Evolutionary conservation across 2,113 vertebrate species (phyloP).

Genomic region (Thunnus thynnus): DNA sequence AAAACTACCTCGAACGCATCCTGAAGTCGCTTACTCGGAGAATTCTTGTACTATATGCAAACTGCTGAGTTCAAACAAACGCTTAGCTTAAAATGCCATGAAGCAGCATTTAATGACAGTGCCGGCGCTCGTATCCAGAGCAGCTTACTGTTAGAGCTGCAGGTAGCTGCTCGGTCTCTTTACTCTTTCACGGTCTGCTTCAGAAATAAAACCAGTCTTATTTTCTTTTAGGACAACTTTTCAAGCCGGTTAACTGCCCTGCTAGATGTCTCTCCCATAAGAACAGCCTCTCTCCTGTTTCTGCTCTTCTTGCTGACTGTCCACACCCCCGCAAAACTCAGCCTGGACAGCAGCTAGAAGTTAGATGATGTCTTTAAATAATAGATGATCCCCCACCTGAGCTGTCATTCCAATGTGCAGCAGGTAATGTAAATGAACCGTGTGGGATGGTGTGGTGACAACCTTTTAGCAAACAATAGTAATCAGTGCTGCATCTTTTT

Average conservation of each 20-base stretch:
- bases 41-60: slow-evolving; percentile 30
- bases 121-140: slow-evolving; percentile 19
- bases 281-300: not conserved
- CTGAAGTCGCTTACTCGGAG: slow-evolving; percentile 53
- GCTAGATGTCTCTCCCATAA: not conserved
- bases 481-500: too few relatives aligned
- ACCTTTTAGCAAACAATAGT: not conserved
- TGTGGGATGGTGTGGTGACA: not conserved
- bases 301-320: not conserved
- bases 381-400: slow-evolving; percentile 44
- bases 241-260: not conserved
- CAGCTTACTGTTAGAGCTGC: slow-evolving; percentile 25
- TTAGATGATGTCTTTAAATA: slow-evolving; percentile 44
- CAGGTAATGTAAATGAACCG: slow-evolving; percentile 1
- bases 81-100: slow-evolving; percentile 33
- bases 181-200: slow-evolving; percentile 1
- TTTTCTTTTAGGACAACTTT: slow-evolving; percentile 19
- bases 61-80: slow-evolving; percentile 47
- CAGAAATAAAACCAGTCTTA: not conserved
- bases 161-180: slow-evolving; percentile 32
- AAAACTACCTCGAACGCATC: slow-evolving; percentile 20
- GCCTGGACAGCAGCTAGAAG: slow-evolving; percentile 2
- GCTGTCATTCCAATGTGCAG: slow-evolving; percentile 25
- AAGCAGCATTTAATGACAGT: slow-evolving; percentile 31
- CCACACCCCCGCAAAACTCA: not conserved